These are phyloP conservation scores for Drosophila paulistorum DNA, from an alignment of 1,140 invertebrate species.

Conservation along the genomic window DNA sequence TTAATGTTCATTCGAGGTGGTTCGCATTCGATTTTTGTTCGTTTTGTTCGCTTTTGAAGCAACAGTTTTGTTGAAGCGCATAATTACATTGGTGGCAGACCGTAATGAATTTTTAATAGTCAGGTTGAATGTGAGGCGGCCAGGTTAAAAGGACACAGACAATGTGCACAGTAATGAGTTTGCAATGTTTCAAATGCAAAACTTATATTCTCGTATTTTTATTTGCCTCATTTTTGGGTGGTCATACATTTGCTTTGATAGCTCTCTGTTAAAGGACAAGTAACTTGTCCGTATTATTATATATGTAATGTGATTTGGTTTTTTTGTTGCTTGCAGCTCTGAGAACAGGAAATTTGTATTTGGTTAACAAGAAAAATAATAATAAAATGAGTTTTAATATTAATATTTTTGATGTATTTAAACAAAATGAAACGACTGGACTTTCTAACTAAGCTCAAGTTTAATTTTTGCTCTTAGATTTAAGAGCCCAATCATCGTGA, in stretches of 20 bases:
- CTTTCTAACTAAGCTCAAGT: neutral
- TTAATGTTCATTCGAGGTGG: neutral
- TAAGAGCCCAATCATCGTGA: neutral
- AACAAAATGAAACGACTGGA: neutral
- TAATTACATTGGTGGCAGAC: constrained; percentile 47
- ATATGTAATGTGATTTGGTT: too few relatives aligned
- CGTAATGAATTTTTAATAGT: constrained; percentile 67
- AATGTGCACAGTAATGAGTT: constrained; percentile 58
- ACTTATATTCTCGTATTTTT: constrained; percentile 7
- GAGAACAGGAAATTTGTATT: too few relatives aligned
- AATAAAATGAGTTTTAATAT: too few relatives aligned
- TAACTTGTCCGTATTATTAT: neutral
- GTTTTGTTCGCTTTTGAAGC: constrained; percentile 10
- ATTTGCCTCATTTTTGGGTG: constrained; percentile 22
- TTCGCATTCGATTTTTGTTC: neutral
- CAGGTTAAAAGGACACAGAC: constrained; percentile 17
- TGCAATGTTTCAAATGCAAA: constrained; percentile 48
- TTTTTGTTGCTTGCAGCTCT: too few relatives aligned
- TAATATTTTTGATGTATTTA: too few relatives aligned
- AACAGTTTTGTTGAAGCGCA: constrained; percentile 34
- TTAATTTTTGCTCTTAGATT: neutral
- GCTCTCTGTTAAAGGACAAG: constrained; percentile 41
- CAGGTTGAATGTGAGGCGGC: neutral
- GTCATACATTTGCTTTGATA: too few relatives aligned
- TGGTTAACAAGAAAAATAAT: too few relatives aligned